These are phyloP conservation scores for Butorides virescens DNA, from an alignment of 2,113 vertebrate species.

Conservation along the genomic window DNA sequence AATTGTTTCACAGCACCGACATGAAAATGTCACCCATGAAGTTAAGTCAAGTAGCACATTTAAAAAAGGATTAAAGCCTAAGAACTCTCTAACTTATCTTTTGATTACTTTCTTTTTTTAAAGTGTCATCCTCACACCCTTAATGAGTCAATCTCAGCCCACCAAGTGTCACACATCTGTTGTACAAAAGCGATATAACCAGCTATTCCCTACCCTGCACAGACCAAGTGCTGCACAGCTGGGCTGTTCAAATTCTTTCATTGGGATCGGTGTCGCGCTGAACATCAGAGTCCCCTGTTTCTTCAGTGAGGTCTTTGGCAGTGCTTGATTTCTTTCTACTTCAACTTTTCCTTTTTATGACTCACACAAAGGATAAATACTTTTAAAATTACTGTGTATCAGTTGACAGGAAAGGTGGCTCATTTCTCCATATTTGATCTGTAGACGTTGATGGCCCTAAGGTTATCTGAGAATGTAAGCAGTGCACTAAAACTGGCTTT, in stretches of 20 bases:
- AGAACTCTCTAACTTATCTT: conserved; percentile 34
- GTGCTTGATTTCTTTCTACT: background rate
- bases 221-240: background rate
- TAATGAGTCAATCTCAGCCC: conserved; percentile 37
- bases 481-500: background rate
- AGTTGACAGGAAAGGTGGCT: background rate
- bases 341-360: background rate
- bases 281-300: background rate
- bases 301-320: background rate
- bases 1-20: conserved; percentile 14
- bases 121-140: conserved; percentile 38
- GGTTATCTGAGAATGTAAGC: background rate
- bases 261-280: background rate
- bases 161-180: conserved; percentile 29
- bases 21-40: background rate
- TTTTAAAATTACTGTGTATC: background rate
- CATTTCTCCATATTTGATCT: background rate
- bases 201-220: conserved; percentile 5
- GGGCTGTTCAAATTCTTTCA: background rate
- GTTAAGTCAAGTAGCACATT: conserved; percentile 6
- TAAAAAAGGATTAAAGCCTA: conserved; percentile 38
- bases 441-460: background rate
- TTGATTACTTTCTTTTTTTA: conserved; percentile 31
- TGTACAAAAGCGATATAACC: conserved; percentile 21
- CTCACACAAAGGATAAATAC: background rate